A percentile compares a stretch with the other conserved stretches of the same genome.
Evolutionary conservation across 37 sponge, comb jelly and placozoan species (phyloP).

Genomic region (Diacarnus erythraeanus): DNA sequence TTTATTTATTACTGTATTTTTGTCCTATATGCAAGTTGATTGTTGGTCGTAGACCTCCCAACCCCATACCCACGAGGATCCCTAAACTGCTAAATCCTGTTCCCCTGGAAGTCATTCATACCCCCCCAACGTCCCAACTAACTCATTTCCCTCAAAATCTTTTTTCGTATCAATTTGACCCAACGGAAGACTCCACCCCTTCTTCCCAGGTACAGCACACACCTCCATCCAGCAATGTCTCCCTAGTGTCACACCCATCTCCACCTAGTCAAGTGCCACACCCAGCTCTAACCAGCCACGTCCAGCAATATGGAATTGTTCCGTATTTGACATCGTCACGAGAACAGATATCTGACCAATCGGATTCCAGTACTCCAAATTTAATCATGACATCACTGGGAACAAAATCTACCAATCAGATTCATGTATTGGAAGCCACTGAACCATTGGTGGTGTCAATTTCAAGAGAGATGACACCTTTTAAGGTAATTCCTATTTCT

Average conservation of each 20-base stretch:
- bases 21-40: no score
- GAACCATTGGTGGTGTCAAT: conserved; percentile 37
- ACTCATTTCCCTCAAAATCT: no score
- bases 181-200: no score
- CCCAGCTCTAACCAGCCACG: not conserved
- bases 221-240: no score
- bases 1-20: no score
- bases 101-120: no score
- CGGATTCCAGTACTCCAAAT: conserved; percentile 3
- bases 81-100: no score
- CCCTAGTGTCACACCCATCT: not conserved
- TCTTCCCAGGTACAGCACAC: no score
- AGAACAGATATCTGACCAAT: not conserved
- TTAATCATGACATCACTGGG: conserved; percentile 14
- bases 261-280: not conserved
- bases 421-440: not conserved
- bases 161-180: no score
- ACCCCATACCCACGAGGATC: no score
- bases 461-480: conserved; percentile 27
- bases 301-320: not conserved
- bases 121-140: no score
- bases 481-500: not conserved
- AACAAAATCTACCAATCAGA: not conserved
- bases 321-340: conserved; percentile 21
- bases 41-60: no score